Percentiles rank a stretch among this genome's conserved stretches.
These are phyloP conservation scores for Genyomyrus donnyi DNA, from an alignment of 2,113 vertebrate genomes.

Conservation along the genomic window DNA sequence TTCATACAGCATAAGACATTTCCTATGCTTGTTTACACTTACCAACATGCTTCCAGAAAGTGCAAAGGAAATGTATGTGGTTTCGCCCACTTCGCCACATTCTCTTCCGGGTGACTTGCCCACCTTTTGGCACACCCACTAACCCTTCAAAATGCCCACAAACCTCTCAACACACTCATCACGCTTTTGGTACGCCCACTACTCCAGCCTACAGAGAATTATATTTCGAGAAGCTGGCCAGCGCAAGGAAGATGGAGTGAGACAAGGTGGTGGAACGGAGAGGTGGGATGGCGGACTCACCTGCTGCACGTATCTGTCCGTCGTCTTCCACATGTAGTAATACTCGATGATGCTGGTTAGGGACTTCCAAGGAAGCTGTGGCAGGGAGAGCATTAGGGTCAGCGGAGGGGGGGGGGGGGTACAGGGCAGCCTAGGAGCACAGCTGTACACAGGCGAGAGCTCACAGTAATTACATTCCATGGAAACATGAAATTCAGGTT, in stretches of 20 bases:
- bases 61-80: not conserved
- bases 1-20: not conserved
- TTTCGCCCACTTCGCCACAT: not conserved
- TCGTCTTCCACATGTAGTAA: slow-evolving; percentile 79
- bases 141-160: not conserved
- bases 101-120: not conserved
- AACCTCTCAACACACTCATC: not conserved
- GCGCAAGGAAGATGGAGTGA: not conserved
- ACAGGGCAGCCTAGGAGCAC: not conserved
- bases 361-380: slow-evolving; percentile 48
- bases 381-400: not conserved
- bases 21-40: not conserved
- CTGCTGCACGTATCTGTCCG: slow-evolving; percentile 72
- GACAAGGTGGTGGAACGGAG: not conserved
- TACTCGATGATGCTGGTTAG: slow-evolving; percentile 74
- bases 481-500: not conserved
- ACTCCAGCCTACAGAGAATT: not conserved
- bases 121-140: not conserved
- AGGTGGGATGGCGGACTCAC: not conserved
- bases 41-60: not conserved
- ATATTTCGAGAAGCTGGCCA: not conserved
- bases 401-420: not conserved
- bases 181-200: not conserved
- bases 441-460: not conserved
- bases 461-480: not conserved